Base-by-base conservation (phyloP, 2,113 vertebrate species). In the Lutjanus erythropterus region DNA sequence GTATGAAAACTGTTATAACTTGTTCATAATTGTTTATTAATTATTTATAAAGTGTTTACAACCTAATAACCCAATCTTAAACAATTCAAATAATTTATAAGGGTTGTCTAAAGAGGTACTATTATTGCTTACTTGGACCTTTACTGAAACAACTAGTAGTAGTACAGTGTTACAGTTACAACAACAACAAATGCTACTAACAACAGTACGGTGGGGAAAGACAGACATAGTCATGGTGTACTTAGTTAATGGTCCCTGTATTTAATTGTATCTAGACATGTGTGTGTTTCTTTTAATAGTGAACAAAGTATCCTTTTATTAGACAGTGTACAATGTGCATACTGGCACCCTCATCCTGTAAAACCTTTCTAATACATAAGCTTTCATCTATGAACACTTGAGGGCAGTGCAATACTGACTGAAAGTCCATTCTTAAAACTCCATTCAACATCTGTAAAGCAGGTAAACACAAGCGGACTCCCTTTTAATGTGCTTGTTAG, bases 361-460 rank as follows among this genome's bases (percentile, higher is more conserved):
- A 29, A 39, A 21, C 12, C 10, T 16, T 35, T 49, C 3, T 19
- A 31, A 6, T 27, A 19, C 15, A 3, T 41, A 64, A 23, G 37
- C 1, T 61, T 53, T 23, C 56, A 53, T 1, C 47, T 49, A 0
- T 72, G 61, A 81, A 82, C 94, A 91, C 91, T 89, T 74, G 94
- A 84, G 91, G 93, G 92, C 92, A 92, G 90, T 76, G 66, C 23
- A 71, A 72, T 33, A 85, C 81, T 53, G 78, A 74, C 37, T 55
- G 39, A 91, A 67, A 47, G 65, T 33, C 23, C 2, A 15, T 39
- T 39, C 23, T 55, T 53, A 49, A 64, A 66, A 49, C 59, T 35
- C 15, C 37, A 35, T 12, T 65, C 42, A 72, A 56, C 59, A 52
- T 61, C 58, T 79, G 47, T n/a, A 16, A 50, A 70, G 52, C 71